phyloP scores from a whole-genome alignment of 2,888 invertebrate species.

The Melanostoma mellinum region DNA sequence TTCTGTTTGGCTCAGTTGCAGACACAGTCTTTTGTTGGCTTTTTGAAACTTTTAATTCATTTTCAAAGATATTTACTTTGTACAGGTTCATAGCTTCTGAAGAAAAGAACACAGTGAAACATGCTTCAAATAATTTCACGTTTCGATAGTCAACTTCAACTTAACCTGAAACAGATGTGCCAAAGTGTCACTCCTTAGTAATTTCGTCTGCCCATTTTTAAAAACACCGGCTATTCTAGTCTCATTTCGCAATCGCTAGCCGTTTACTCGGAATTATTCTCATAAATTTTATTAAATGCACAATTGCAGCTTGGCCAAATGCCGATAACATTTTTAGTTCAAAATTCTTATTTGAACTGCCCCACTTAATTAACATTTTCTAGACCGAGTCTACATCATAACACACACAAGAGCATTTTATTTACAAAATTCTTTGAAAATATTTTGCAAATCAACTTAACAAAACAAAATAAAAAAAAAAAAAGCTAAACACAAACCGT shows the following conservation, averaged over 20 bases:
- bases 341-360: slow-evolving; percentile 19
- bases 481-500: slow-evolving; percentile 47
- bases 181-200: too few relatives aligned
- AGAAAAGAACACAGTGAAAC: too few relatives aligned
- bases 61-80: too few relatives aligned
- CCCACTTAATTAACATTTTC: slow-evolving; percentile 46
- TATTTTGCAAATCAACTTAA: slow-evolving; percentile 40
- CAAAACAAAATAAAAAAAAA: slow-evolving; percentile 15
- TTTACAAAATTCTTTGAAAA: slow-evolving; percentile 47
- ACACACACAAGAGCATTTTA: slow-evolving; percentile 3
- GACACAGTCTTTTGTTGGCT: too few relatives aligned
- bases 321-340: neutral
- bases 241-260: neutral
- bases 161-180: too few relatives aligned
- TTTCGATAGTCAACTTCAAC: too few relatives aligned
- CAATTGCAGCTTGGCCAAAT: neutral
- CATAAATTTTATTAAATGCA: neutral
- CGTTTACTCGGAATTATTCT: neutral
- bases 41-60: too few relatives aligned
- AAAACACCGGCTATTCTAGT: too few relatives aligned
- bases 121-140: too few relatives aligned
- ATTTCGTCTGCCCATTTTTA: too few relatives aligned
- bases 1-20: too few relatives aligned
- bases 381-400: slow-evolving; percentile 6
- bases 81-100: too few relatives aligned